phyloP scores from a whole-genome alignment of 2,888 invertebrate species.

The Nemapogon koenigi region DNA sequence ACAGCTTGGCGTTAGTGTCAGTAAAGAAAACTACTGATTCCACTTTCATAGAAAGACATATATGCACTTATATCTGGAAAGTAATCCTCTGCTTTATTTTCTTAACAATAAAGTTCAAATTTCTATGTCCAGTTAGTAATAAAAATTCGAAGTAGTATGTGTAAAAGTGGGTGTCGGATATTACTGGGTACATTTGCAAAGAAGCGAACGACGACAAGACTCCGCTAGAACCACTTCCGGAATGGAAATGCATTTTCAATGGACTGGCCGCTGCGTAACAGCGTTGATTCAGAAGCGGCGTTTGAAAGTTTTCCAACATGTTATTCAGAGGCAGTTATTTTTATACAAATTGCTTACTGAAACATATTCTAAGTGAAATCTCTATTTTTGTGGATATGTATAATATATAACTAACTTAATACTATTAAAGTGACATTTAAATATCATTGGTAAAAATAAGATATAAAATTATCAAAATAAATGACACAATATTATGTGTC shows the following conservation, averaged over 20 bases:
- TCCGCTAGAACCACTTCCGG: slow-evolving; percentile 34
- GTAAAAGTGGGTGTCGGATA: slow-evolving; percentile 27
- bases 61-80: background rate
- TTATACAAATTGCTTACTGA: no score
- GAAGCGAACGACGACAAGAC: slow-evolving; percentile 32
- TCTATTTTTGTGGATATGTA: no score
- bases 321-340: no score
- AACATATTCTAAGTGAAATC: no score
- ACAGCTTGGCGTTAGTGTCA: slow-evolving; percentile 29
- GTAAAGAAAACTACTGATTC: slow-evolving; percentile 10
- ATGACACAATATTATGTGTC: no score
- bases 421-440: no score
- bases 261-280: slow-evolving; percentile 9
- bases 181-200: slow-evolving; percentile 34
- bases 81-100: background rate
- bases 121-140: slow-evolving; percentile 6
- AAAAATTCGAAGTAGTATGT: slow-evolving; percentile 19
- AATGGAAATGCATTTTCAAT: slow-evolving; percentile 36
- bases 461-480: no score
- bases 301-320: slow-evolving; percentile 6
- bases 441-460: no score
- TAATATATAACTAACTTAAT: no score
- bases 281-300: background rate
- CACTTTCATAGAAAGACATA: background rate
- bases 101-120: background rate